A percentile compares a stretch with the other conserved stretches of the same genome.
Conservation (phyloP, 2,888 invertebrate species). For the Polydrusus cervinus region DNA sequence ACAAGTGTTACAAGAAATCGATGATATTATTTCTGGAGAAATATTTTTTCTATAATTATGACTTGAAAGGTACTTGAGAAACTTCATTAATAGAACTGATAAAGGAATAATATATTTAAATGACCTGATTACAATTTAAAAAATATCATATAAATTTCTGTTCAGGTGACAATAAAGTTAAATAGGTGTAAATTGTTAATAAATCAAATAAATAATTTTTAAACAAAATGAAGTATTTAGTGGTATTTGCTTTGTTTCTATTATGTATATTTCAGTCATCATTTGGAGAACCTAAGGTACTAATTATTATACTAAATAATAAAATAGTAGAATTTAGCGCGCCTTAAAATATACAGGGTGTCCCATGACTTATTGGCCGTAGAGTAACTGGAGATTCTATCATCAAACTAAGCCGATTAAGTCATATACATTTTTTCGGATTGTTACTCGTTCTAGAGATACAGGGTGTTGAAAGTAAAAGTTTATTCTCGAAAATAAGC, state of each 20-base stretch:
- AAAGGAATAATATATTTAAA: neutral
- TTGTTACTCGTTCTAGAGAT: too few species aligned
- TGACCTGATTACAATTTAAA: neutral
- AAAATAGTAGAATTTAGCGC: too few species aligned
- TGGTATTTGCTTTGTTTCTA: neutral
- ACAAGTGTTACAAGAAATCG: neutral
- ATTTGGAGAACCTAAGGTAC: neutral
- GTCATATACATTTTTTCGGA: too few species aligned
- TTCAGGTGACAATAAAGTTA: neutral
- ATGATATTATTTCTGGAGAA: neutral
- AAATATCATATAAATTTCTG: neutral
- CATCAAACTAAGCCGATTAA: too few species aligned
- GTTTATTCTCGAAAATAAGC: too few species aligned
- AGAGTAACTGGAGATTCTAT: too few species aligned
- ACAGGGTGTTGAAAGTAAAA: too few species aligned
- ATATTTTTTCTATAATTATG: neutral
- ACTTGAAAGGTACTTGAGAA: neutral
- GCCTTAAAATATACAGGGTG: too few species aligned
- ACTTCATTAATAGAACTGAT: conserved; percentile 1
- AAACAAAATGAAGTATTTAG: neutral
- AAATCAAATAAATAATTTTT: neutral
- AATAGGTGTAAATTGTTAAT: neutral
- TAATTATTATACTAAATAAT: too few species aligned
- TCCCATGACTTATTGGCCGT: too few species aligned
- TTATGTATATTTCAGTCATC: neutral